phyloP scores from a whole-genome alignment of 2,113 vertebrate species.

The Pluvianellus socialis region DNA sequence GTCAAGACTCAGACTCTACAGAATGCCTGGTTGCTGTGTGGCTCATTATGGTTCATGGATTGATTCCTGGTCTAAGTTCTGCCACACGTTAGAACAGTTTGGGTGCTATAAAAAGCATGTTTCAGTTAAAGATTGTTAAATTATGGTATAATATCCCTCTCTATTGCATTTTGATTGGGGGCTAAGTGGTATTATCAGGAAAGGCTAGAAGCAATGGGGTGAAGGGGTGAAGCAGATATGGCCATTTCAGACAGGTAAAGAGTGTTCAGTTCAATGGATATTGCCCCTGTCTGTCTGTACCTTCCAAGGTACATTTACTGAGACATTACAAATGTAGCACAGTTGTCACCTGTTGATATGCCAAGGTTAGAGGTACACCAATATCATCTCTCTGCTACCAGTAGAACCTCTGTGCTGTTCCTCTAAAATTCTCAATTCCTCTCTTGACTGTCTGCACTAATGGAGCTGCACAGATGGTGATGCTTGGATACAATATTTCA shows the following conservation, averaged over 20 bases:
- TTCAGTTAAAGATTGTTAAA: background rate
- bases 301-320: background rate
- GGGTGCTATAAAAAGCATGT: background rate
- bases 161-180: background rate
- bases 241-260: background rate
- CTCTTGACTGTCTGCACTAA: background rate
- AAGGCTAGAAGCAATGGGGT: background rate
- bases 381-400: background rate
- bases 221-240: background rate
- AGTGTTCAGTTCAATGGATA: background rate
- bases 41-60: background rate
- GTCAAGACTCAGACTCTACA: background rate
- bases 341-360: background rate
- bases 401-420: fast-evolving
- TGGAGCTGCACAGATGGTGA: background rate
- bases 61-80: background rate
- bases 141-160: background rate
- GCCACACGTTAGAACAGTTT: background rate
- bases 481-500: background rate
- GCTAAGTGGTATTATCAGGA: background rate
- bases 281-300: fast-evolving
- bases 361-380: background rate
- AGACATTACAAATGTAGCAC: background rate
- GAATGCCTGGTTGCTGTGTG: background rate
- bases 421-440: background rate